Evolutionary conservation across 2,113 vertebrate species (phyloP).

Genomic region (Amblyopsis rosae): DNA sequence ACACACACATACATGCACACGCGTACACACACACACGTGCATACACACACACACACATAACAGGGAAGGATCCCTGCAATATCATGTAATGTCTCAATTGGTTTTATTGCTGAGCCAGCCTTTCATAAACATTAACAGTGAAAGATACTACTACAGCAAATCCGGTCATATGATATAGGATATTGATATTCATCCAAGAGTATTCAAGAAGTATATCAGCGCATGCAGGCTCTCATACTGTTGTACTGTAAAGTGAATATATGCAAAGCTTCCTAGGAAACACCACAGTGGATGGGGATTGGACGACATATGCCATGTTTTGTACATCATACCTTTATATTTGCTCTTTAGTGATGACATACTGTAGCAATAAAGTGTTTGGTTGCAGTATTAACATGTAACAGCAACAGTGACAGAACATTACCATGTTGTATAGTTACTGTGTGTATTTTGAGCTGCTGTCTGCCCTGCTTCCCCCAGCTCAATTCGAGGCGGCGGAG

Average conservation of each 20-base stretch:
- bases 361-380: constrained; percentile 53
- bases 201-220: constrained; percentile 4
- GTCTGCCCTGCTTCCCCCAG: constrained; percentile 68
- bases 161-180: too few species aligned
- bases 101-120: too few species aligned
- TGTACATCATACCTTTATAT: constrained; percentile 51
- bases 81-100: too few species aligned
- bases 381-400: constrained; percentile 23
- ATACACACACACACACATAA: neutral
- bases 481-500: constrained; percentile 89
- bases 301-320: constrained; percentile 28
- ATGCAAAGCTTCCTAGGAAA: too few species aligned
- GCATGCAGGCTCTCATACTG: constrained; percentile 22
- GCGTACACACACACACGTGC: neutral
- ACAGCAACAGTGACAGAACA: constrained; percentile 25
- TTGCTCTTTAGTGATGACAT: constrained; percentile 53
- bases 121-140: too few species aligned
- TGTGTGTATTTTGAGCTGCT: constrained; percentile 3
- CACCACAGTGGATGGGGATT: constrained; percentile 15
- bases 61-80: too few species aligned
- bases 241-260: too few species aligned
- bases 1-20: neutral
- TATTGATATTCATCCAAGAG: too few species aligned
- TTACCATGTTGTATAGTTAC: constrained; percentile 31
- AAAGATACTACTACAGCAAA: too few species aligned